Evolutionary conservation across 2,797 vertebrate species (phyloP).

Genomic region (Numenius phaeopus): DNA sequence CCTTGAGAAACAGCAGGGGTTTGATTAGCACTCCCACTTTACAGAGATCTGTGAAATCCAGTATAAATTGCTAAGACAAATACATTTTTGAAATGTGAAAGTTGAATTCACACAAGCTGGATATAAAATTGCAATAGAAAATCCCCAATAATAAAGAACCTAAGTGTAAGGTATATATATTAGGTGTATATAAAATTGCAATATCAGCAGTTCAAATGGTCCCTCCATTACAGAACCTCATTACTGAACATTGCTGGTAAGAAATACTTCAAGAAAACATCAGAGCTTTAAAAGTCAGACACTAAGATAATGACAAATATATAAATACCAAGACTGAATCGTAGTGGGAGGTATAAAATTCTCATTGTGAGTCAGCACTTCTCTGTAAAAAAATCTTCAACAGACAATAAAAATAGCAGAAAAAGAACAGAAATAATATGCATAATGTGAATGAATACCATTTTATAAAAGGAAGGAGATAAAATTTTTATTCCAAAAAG

Average conservation of each 20-base stretch:
- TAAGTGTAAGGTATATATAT: neutral
- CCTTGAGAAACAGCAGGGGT: neutral
- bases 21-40: neutral
- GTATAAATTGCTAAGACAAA: neutral
- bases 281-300: neutral
- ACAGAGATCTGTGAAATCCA: neutral
- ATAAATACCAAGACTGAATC: neutral
- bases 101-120: neutral
- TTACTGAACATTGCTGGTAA: accelerated
- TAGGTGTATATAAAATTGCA: neutral
- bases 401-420: neutral
- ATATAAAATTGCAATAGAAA: neutral
- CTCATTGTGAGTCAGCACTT: neutral
- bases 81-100: neutral
- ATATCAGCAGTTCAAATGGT: neutral
- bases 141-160: neutral
- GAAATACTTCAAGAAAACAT: neutral
- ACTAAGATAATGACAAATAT: neutral
- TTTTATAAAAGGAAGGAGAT: neutral
- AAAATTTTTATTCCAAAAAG: neutral
- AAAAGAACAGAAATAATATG: neutral
- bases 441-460: neutral
- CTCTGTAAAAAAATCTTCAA: neutral
- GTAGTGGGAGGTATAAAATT: neutral
- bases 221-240: neutral